These are phyloP conservation scores for Antigone vipio DNA, from an alignment of 2,113 vertebrate species.

Conservation along the genomic window DNA sequence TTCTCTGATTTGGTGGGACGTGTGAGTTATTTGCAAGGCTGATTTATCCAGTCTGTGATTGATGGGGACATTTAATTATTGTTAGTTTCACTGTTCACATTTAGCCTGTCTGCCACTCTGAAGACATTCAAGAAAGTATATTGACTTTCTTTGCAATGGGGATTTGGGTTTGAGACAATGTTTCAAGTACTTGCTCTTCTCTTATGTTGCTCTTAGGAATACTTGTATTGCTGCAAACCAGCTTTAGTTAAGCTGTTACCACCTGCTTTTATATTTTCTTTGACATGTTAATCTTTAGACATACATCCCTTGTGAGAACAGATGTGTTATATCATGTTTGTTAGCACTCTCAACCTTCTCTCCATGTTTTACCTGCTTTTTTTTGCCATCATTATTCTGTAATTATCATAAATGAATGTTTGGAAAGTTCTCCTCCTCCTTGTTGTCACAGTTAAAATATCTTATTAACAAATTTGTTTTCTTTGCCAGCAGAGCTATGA, in stretches of 20 bases:
- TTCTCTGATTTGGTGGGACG: not conserved
- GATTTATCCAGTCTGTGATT: not conserved
- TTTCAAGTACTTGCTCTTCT: constrained; percentile 61
- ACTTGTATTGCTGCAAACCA: constrained; percentile 55
- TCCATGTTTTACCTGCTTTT: constrained; percentile 56
- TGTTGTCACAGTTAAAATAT: constrained; percentile 59
- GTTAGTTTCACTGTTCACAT: not conserved
- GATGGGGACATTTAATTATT: constrained; percentile 10
- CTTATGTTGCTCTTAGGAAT: constrained; percentile 75
- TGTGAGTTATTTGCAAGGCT: not conserved
- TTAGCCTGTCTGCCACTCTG: not conserved
- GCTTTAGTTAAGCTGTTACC: constrained; percentile 74
- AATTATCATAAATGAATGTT: constrained; percentile 68
- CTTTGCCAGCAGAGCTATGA: constrained; percentile 50
- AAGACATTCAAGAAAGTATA: constrained; percentile 15
- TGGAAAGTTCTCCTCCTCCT: constrained; percentile 64
- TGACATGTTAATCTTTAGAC: constrained; percentile 76
- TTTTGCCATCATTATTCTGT: constrained; percentile 61
- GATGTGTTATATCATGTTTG: constrained; percentile 72
- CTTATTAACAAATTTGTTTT: constrained; percentile 66
- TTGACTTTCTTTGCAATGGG: constrained; percentile 47
- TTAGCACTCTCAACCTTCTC: constrained; percentile 68
- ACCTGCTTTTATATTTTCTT: constrained; percentile 75
- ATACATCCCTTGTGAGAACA: constrained; percentile 72
- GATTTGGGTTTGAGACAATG: constrained; percentile 50